A percentile compares a stretch with the other conserved stretches of the same genome.
These are phyloP conservation scores for Hypothenemus hampei DNA, from an alignment of 1,140 invertebrate genomes.

Conservation along the genomic window DNA sequence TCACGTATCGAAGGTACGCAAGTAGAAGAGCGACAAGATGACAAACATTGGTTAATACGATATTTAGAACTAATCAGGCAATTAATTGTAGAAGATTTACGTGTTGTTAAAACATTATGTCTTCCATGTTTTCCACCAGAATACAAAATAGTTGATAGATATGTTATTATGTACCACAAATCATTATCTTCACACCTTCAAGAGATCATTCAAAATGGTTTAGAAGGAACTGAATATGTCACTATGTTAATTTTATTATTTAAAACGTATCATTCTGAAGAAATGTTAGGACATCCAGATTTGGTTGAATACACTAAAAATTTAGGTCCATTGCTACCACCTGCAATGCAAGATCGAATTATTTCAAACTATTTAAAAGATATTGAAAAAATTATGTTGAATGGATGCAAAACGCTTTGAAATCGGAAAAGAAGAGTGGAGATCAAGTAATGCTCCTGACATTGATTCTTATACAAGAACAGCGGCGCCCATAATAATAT, in stretches of 20 bases:
- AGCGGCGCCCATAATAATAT: constrained; percentile 90
- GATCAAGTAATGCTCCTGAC: constrained; percentile 63
- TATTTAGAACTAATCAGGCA: constrained; percentile 69
- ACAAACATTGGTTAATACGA: constrained; percentile 94
- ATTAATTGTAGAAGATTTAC: constrained; percentile 84
- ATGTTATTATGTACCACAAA: constrained; percentile 90
- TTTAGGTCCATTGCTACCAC: constrained; percentile 68
- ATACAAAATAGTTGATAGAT: constrained; percentile 88
- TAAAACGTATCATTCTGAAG: constrained; percentile 77
- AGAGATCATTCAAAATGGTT: constrained; percentile 77
- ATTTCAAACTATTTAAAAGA: constrained; percentile 80
- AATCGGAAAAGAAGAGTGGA: constrained; percentile 85
- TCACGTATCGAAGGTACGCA: constrained; percentile 86
- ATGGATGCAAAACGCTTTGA: constrained; percentile 93
- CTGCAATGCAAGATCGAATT: constrained; percentile 69
- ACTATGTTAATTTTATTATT: constrained; percentile 89
- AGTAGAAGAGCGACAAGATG: constrained; percentile 82
- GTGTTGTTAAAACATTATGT: constrained; percentile 88
- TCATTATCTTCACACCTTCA: constrained; percentile 80
- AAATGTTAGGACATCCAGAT: constrained; percentile 84
- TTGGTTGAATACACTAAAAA: constrained; percentile 72
- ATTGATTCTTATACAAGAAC: constrained; percentile 83
- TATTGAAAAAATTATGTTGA: constrained; percentile 89
- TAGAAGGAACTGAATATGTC: constrained; percentile 96
- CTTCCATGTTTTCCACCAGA: constrained; percentile 94